Evolutionary conservation across 2,113 vertebrate genomes (phyloP).

Genomic region (Malurus melanocephalus): DNA sequence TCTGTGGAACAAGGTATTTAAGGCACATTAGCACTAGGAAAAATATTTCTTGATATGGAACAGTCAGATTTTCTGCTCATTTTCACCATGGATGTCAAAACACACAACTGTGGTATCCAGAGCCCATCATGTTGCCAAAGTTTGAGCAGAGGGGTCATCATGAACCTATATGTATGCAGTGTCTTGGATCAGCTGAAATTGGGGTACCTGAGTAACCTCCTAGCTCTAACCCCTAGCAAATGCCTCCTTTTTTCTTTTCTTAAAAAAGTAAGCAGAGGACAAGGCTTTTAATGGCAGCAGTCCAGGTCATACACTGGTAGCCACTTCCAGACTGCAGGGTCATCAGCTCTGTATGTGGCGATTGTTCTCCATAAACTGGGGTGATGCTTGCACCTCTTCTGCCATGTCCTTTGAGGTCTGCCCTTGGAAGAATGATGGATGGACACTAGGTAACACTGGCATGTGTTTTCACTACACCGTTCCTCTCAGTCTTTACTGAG

Average conservation of each 20-base stretch:
- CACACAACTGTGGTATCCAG: conserved; percentile 74
- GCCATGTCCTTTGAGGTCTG: not conserved
- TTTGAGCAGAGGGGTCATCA: conserved; percentile 44
- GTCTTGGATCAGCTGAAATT: not conserved
- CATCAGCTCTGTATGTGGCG: fast-evolving
- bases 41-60: conserved; percentile 98
- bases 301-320: fast-evolving
- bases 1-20: conserved; percentile 99
- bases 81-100: conserved; percentile 89
- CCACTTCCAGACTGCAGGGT: not conserved
- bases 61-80: conserved; percentile 96
- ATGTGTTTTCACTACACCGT: not conserved
- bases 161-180: not conserved
- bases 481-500: not conserved
- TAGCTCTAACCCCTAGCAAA: not conserved
- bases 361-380: fast-evolving
- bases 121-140: conserved; percentile 56
- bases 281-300: not conserved
- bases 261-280: not conserved
- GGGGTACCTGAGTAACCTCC: not conserved
- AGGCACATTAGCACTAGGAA: conserved; percentile 96
- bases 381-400: not conserved
- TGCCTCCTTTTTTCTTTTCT: not conserved
- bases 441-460: not conserved
- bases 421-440: not conserved